phyloP scores from a whole-genome alignment of 2,113 vertebrate genomes.

The Istiophorus platypterus region DNA sequence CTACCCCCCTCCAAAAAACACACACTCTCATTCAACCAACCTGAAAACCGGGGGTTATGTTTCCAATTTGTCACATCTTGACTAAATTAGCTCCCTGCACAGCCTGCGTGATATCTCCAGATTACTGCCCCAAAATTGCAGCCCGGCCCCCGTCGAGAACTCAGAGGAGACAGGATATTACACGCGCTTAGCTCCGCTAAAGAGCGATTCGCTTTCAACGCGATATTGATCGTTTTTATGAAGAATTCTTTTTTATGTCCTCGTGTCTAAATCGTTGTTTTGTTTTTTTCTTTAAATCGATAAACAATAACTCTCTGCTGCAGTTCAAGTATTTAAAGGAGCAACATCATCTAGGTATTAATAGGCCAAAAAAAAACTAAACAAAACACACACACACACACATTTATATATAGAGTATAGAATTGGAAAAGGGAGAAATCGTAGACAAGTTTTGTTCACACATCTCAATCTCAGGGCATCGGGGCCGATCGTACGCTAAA shows the following conservation, averaged over 20 bases:
- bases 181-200: slow-evolving; percentile 2
- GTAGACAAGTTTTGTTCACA: not conserved
- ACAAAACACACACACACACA: no score
- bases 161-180: not conserved
- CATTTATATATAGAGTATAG: no score
- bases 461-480: not conserved
- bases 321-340: not conserved
- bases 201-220: not conserved
- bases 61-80: slow-evolving; percentile 23
- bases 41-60: not conserved
- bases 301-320: not conserved
- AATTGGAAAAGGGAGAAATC: not conserved
- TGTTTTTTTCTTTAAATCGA: no score
- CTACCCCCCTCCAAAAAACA: no score
- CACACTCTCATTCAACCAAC: slow-evolving; percentile 9
- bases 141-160: not conserved
- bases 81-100: not conserved
- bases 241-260: not conserved
- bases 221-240: not conserved
- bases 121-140: slow-evolving; percentile 15
- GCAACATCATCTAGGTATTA: not conserved
- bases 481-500: slow-evolving; percentile 1
- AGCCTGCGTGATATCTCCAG: not conserved
- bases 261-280: no score
- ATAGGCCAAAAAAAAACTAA: not conserved